These are phyloP conservation scores for Falco naumanni DNA, from an alignment of 2,797 vertebrate species.

Conservation along the genomic window DNA sequence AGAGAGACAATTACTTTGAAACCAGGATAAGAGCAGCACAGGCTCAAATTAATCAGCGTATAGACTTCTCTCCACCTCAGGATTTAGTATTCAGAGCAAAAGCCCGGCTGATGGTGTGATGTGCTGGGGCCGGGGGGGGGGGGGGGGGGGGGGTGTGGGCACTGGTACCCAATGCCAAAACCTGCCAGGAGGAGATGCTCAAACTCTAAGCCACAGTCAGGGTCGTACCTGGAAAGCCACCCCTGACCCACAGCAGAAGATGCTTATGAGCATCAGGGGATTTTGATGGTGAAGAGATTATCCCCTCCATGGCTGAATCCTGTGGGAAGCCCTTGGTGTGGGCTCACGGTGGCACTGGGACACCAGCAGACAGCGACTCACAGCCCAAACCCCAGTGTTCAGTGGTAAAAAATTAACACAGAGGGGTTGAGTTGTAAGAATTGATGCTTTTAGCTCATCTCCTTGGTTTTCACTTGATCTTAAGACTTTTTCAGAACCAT, in stretches of 20 bases:
- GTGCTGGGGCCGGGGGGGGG: not conserved
- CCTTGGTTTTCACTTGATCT: not conserved
- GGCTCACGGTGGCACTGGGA: fast-evolving
- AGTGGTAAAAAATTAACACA: not conserved
- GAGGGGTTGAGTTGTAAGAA: not conserved
- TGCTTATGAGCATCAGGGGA: fast-evolving
- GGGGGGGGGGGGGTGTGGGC: too few relatives aligned
- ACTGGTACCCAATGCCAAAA: too few relatives aligned
- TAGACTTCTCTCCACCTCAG: not conserved
- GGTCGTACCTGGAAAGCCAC: not conserved
- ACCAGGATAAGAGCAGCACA: slow-evolving; percentile 65
- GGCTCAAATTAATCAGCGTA: slow-evolving; percentile 69
- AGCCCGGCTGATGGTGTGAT: not conserved
- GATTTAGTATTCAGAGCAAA: slow-evolving; percentile 52
- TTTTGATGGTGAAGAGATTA: not conserved
- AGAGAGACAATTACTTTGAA: slow-evolving; percentile 77
- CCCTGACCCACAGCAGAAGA: not conserved
- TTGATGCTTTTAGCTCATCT: not conserved
- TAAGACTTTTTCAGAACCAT: fast-evolving
- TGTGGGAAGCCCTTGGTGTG: not conserved
- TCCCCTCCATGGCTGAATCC: not conserved
- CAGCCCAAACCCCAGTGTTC: fast-evolving
- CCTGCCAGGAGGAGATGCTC: not conserved
- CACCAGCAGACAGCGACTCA: not conserved
- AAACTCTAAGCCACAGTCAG: fast-evolving